These are phyloP conservation scores for Reticulitermes lucifugus DNA, from an alignment of 2,888 invertebrate genomes.

Conservation along the genomic window DNA sequence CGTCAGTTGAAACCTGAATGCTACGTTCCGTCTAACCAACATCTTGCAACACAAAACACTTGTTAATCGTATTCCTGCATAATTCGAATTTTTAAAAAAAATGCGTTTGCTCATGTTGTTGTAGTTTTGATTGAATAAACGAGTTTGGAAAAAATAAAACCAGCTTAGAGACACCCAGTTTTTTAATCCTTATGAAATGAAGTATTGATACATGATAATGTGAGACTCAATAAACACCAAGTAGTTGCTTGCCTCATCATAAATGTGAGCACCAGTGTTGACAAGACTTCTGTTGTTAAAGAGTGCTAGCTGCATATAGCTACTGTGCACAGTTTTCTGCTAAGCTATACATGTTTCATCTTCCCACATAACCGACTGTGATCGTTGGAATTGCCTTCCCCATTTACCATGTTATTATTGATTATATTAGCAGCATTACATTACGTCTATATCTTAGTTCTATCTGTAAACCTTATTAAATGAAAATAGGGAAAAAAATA, in stretches of 20 bases:
- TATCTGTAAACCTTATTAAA: slow-evolving; percentile 29
- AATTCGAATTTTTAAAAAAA: slow-evolving; percentile 37
- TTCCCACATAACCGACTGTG: slow-evolving; percentile 64
- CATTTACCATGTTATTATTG: slow-evolving; percentile 45
- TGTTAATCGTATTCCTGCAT: slow-evolving; percentile 38
- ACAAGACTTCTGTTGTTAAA: background rate
- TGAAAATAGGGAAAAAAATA: slow-evolving; percentile 27
- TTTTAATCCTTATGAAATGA: slow-evolving; percentile 23
- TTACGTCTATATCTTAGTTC: slow-evolving; percentile 38
- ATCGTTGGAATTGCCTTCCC: slow-evolving; percentile 67
- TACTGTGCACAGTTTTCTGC: background rate
- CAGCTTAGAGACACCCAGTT: slow-evolving; percentile 33
- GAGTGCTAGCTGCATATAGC: background rate
- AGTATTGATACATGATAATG: slow-evolving; percentile 10
- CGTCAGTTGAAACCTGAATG: background rate
- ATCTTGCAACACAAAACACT: slow-evolving; percentile 25
- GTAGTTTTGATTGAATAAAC: slow-evolving; percentile 47
- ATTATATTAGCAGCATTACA: slow-evolving; percentile 29
- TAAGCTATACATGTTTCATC: slow-evolving; percentile 11
- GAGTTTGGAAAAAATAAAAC: slow-evolving; percentile 40
- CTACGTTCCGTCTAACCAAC: background rate
- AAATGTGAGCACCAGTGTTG: slow-evolving; percentile 52
- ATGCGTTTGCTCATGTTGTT: slow-evolving; percentile 52
- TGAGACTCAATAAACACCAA: slow-evolving; percentile 38
- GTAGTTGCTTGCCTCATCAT: slow-evolving; percentile 50